Conservation (phyloP, 2,113 vertebrate species). For the Trinectes maculatus region DNA sequence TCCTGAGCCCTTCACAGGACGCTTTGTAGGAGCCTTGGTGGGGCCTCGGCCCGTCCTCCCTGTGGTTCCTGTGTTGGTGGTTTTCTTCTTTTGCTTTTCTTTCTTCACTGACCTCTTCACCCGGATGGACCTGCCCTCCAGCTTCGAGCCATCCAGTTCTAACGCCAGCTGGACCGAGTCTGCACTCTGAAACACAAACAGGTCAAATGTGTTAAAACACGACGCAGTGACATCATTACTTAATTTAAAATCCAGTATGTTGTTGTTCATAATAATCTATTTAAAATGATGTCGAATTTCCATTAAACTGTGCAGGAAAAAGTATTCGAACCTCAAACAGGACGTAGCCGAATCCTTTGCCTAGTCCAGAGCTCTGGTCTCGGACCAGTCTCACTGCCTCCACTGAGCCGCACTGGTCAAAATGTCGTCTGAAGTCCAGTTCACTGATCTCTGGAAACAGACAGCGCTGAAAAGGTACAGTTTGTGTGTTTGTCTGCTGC, state of each 20-base stretch:
- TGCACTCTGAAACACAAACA: constrained; percentile 73
- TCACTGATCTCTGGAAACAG: constrained; percentile 83
- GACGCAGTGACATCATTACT: no score
- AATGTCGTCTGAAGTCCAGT: constrained; percentile 83
- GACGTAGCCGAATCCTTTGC: constrained; percentile 95
- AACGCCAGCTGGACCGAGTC: constrained; percentile 92
- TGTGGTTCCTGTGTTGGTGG: not conserved
- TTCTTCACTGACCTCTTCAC: constrained; percentile 85
- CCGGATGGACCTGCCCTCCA: constrained; percentile 87
- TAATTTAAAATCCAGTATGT: no score
- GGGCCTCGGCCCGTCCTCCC: not conserved
- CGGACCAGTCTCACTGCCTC: constrained; percentile 88
- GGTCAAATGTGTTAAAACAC: not conserved
- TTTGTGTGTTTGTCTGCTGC: not conserved
- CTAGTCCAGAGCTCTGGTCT: constrained; percentile 85
- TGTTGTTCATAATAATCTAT: no score
- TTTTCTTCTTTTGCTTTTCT: constrained; percentile 59
- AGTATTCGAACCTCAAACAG: constrained; percentile 86
- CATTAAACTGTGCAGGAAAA: no score
- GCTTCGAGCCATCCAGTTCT: constrained; percentile 85
- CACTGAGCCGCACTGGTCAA: constrained; percentile 84
- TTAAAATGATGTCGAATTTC: no score
- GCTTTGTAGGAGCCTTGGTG: accelerated
- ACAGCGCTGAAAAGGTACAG: not conserved
- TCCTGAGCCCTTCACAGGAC: not conserved